Evolutionary conservation across 1,140 invertebrate genomes (phyloP).

Genomic region (Pogonomyrmex barbatus): DNA sequence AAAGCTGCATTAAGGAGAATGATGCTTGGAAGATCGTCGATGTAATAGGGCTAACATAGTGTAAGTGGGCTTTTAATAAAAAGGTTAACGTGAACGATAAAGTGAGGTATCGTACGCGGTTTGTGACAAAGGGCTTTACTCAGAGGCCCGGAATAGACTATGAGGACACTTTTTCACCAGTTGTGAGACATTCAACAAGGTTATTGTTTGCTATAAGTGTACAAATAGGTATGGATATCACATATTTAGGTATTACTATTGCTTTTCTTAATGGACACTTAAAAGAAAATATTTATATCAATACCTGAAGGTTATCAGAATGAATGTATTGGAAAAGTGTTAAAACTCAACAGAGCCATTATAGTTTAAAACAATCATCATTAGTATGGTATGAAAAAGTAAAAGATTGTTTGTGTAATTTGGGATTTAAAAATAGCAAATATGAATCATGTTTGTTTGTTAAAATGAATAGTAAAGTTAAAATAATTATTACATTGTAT

Average conservation of each 20-base stretch:
- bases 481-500: constrained; percentile 68
- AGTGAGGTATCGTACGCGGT: neutral
- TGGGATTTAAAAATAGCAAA: neutral
- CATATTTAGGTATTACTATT: constrained; percentile 75
- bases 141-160: neutral
- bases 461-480: neutral
- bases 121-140: neutral
- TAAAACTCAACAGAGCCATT: neutral
- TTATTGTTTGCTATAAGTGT: neutral
- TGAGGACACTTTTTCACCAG: constrained; percentile 77
- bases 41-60: neutral
- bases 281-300: neutral
- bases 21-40: neutral
- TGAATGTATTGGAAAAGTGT: neutral
- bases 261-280: neutral
- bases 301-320: neutral
- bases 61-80: neutral
- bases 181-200: neutral
- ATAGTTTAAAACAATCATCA: neutral
- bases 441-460: neutral
- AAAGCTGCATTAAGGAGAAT: neutral
- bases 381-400: neutral
- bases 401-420: neutral
- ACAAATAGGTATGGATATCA: neutral
- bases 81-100: neutral